phyloP scores from a whole-genome alignment of 2,797 vertebrate species.

The Tadarida brasiliensis region DNA sequence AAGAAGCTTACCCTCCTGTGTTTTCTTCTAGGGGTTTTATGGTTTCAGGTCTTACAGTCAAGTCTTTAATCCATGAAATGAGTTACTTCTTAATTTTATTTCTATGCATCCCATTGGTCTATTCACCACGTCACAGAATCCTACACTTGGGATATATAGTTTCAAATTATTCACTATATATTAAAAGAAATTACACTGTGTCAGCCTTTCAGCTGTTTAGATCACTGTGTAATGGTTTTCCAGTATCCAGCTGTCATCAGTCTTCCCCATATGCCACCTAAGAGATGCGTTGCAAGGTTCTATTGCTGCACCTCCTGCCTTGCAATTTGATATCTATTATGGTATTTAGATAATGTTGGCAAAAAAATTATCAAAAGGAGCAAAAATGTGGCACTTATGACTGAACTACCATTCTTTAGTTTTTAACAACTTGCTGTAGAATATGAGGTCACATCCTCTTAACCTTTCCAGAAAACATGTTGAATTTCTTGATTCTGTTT shows the following conservation, averaged over 20 bases:
- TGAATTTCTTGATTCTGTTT: not conserved
- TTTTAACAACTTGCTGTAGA: not conserved
- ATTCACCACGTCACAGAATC: not conserved
- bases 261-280: not conserved
- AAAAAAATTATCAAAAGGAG: not conserved
- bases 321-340: not conserved
- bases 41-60: not conserved
- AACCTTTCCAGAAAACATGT: not conserved
- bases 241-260: not conserved
- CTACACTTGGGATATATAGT: not conserved
- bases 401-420: not conserved
- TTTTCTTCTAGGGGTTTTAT: not conserved
- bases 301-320: not conserved
- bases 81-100: not conserved
- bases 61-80: not conserved
- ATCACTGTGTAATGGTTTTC: not conserved
- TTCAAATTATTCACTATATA: not conserved
- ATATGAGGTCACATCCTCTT: not conserved
- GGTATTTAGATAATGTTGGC: not conserved
- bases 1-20: not conserved
- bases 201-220: not conserved
- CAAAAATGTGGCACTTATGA: not conserved
- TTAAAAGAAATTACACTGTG: not conserved
- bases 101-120: not conserved
- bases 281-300: not conserved